Evolutionary conservation across 2,113 vertebrate species (phyloP), one percentile per base, ranked within the genome.

Genomic region (Perca flavescens): DNA sequence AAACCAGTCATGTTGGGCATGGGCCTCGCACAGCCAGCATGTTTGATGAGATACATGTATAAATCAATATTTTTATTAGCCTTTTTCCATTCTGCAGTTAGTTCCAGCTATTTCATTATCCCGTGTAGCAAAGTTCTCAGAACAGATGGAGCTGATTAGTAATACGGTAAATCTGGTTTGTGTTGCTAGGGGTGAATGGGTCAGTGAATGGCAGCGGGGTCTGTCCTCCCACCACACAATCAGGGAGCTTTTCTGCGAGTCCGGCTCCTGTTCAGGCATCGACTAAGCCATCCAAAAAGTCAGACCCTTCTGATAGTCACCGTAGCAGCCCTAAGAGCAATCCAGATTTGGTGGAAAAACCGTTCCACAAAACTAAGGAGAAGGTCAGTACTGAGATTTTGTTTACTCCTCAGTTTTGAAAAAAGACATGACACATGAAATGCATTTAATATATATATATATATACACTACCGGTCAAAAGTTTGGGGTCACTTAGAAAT

Each of bases 201-300:
- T 97, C 97, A 34, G 82, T 99, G 83, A 99, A 99, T 82, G 98
- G 98, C 87, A 97, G 88, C 63, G 95, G 94, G 56, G 92, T 95
- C 69, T 95, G 95, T 82, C 93, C 96, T 63, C 94, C 95, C 7
- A 94, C 95, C 71, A 95, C 94, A 81, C 94, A 94, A 81, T 79
- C 90, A 57, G 93, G 96, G 85, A 95, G 92, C 82, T 95, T 96
- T 25, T 94, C 97, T 8, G 90, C 93, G 25, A 94, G 96, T 47
- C 89, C 95, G 11, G 93, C 96, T 21, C 92, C 96, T 62, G 94
- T 95, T 78, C 94, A 95, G 85, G 86, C 92, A 68, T 91, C 95
- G 0, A 76, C 93, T 63, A 97, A 96, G 86, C 94, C 95, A 71
- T 94, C 81, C 83, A 97, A 97, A 91, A 94, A 91, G 84, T 82